Evolutionary conservation across 2,797 vertebrate genomes (phyloP).

Genomic region (Agapornis canus): DNA sequence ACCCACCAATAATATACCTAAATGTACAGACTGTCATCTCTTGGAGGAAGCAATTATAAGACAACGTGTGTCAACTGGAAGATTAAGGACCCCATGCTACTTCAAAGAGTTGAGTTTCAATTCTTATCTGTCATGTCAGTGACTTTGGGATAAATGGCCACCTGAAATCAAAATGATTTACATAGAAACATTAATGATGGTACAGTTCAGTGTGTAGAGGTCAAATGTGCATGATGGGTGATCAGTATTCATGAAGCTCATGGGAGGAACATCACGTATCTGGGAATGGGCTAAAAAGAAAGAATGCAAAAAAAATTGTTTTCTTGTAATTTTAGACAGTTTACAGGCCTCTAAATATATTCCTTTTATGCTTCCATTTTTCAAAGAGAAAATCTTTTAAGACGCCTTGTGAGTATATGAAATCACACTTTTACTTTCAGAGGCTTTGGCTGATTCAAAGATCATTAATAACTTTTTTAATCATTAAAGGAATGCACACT

Average conservation of each 20-base stretch:
- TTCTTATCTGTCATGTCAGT: conserved; percentile 11
- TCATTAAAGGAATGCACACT: not conserved
- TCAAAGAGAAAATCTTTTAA: not conserved
- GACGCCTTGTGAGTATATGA: not conserved
- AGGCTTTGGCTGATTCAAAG: not conserved
- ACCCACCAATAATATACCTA: not conserved
- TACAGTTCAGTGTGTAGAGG: not conserved
- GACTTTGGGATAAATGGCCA: not conserved
- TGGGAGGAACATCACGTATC: not conserved
- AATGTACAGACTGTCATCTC: not conserved
- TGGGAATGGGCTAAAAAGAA: not conserved
- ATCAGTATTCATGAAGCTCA: not conserved
- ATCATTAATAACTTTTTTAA: not conserved
- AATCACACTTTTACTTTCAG: not conserved
- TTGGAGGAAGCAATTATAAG: conserved; percentile 12
- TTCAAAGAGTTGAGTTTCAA: not conserved
- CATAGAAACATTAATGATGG: not conserved
- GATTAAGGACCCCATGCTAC: not conserved
- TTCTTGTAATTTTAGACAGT: not conserved
- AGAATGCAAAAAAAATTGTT: not conserved
- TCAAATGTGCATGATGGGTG: not conserved
- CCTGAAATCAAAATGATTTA: not conserved
- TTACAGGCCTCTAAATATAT: not conserved
- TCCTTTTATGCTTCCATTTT: not conserved
- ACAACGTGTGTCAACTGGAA: not conserved